These are phyloP conservation scores for Hafferia zeledoni DNA, from an alignment of 2,797 vertebrate genomes.

Conservation along the genomic window DNA sequence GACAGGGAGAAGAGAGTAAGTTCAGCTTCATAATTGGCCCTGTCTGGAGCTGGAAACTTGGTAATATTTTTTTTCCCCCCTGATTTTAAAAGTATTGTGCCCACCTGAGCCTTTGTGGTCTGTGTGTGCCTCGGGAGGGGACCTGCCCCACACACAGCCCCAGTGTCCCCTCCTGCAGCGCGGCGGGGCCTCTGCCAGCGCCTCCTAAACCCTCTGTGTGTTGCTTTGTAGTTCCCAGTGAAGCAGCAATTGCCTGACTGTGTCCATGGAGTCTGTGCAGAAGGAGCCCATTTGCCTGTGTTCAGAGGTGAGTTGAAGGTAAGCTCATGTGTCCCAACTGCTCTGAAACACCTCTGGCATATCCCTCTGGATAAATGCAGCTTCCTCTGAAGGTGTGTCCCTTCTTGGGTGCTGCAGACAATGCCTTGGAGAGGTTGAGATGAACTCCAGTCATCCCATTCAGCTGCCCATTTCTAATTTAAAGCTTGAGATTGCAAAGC, in stretches of 20 bases:
- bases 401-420: background rate
- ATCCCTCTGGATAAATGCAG: background rate
- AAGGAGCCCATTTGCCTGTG: background rate
- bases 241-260: background rate
- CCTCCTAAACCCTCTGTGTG: background rate
- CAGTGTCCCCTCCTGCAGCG: background rate
- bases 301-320: conserved; percentile 51
- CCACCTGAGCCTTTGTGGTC: background rate
- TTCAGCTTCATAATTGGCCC: background rate
- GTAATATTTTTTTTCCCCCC: background rate
- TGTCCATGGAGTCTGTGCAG: accelerated
- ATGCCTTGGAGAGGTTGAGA: accelerated
- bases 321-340: background rate
- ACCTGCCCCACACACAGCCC: background rate
- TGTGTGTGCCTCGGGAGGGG: background rate
- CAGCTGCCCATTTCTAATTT: background rate
- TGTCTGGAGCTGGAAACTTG: background rate
- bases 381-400: accelerated
- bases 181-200: accelerated
- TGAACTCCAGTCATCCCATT: background rate
- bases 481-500: background rate
- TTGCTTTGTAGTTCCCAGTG: conserved; percentile 4
- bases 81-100: background rate
- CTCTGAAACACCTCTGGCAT: background rate
- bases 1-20: background rate